Evolutionary conservation across 2,113 vertebrate genomes (phyloP), one percentile per base, ranked within the genome.

Genomic region (Daboia siamensis): DNA sequence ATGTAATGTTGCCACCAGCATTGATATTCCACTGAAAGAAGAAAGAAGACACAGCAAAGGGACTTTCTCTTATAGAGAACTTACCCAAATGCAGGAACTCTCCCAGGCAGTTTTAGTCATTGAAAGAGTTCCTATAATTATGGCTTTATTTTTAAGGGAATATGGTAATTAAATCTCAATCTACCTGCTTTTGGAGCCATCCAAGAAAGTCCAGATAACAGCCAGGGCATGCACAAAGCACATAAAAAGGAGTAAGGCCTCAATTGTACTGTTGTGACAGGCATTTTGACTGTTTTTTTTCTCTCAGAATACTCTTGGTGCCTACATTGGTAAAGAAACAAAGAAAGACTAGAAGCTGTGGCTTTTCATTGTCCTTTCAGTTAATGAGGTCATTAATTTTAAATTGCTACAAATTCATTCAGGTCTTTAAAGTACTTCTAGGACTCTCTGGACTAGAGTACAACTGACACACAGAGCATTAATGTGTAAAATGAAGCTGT

Each of bases 401-500:
- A 0, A 0, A 10, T 80, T 87, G 69, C 93, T 94, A 23, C 26
- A 90, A 96, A 93, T 69, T 90, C 74, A 92, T n/a, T 44, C 69
- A 86, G 4, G 74, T 3, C 48, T 51, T 10, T 90, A 95, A 94
- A 52, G 51, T 91, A 74, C n/a, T 91, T 93, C 86, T 90, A 10
- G 3, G 89, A 48, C 1, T 89, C 92, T 93, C 54, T 90, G 86
- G 39, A 44, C 10, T 59, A 39, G 46, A 69, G 91, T 44, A 55
- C 52, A 91, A 88, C n/a, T 87, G 9, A 74, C 94, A 93, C 90
- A 61, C 56, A 92, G 39, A 94, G 29, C 17, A 95, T 94, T 0
- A 29, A 93, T 90, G 92, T 56, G 94, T 94, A 94, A 97, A 96
- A 97, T 51, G 93, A 96, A 96, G 95, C 80, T 95, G 55, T 24